A percentile compares a stretch with the other conserved stretches of the same genome.
These are phyloP conservation scores for Xyrichtys novacula DNA, from an alignment of 2,797 vertebrate genomes.

Conservation along the genomic window DNA sequence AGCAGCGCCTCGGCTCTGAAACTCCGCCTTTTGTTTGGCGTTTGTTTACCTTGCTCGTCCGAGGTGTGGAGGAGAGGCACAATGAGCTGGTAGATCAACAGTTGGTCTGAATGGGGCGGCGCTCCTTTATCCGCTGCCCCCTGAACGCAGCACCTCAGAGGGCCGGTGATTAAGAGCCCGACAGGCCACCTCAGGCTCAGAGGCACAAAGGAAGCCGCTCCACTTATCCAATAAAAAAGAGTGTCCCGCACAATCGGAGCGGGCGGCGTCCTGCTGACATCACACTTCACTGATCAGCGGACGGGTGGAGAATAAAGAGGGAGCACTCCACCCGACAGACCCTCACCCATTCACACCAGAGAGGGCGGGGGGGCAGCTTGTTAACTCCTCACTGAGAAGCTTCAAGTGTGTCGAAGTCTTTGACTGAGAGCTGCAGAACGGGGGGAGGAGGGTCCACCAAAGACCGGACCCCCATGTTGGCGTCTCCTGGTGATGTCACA, in stretches of 20 bases:
- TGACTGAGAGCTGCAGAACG: background rate
- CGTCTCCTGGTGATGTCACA: too few relatives aligned
- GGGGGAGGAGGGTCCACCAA: background rate
- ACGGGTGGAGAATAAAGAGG: conserved; percentile 45
- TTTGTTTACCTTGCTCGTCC: conserved; percentile 84
- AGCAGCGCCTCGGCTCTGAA: conserved; percentile 63
- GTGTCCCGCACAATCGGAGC: conserved; percentile 66
- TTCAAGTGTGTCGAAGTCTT: conserved; percentile 36
- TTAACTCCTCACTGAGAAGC: conserved; percentile 60
- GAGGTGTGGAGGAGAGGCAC: conserved; percentile 66
- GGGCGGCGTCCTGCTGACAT: conserved; percentile 69
- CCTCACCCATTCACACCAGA: conserved; percentile 23
- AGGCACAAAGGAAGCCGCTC: conserved; percentile 82
- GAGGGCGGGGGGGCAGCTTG: conserved; percentile 36
- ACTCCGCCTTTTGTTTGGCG: conserved; percentile 80
- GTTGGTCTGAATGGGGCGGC: conserved; percentile 74
- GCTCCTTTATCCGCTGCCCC: conserved; percentile 74
- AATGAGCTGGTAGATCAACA: conserved; percentile 80
- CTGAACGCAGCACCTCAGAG: conserved; percentile 79
- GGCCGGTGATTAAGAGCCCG: conserved; percentile 82
- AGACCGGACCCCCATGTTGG: too few relatives aligned
- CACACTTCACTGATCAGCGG: conserved; percentile 73
- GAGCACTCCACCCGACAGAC: conserved; percentile 52
- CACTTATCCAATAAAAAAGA: conserved; percentile 85
- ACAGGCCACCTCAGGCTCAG: conserved; percentile 81